Evolutionary conservation across 2,888 invertebrate genomes (phyloP), one percentile per base, ranked within the genome.

Genomic region (Meloe dianella): DNA sequence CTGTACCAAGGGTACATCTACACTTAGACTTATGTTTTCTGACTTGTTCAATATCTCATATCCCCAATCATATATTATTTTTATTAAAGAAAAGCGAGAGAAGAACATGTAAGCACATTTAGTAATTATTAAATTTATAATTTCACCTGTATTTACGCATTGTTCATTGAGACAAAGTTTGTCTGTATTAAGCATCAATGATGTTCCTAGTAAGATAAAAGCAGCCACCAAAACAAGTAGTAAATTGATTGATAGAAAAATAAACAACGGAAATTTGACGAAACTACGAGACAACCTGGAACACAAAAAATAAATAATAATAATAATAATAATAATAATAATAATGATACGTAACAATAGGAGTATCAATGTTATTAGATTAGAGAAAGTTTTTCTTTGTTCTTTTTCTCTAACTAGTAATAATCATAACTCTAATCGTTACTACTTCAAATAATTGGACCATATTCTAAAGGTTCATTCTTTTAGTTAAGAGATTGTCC

Each of bases 121-220:
- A n/a, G n/a, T n/a, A n/a, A 47, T 64, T 57, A 30, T 51, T 35
- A 58, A 61, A 65, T 22, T 74, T 81, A 79, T 72, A 20, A 47
- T 20, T 47, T 47, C 47, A 90, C 90, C 90, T 77, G 90, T 89
- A 66, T 85, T 86, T 22, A 90, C 87, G 77, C 90, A 90, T 74
- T 88, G 87, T 76, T 89, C 88, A 74, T 85, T 87, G 78, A 89
- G 80, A 76, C 90, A 90, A 54, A 87, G 84, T 51, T 83, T 77
- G 0, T 84, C 82, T 59, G 81, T 83, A 70, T 78, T 79, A 78
- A 85, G 81, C 60, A 87, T 82, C 51, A 86, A 84, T 68, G 87
- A 81, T 68, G 85, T 85, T 0, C 84, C 78, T 38, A 87, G 85
- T 80, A 87, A 86, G 14, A 86, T 79, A 1, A 85, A 86, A 12